Conservation (phyloP, 2,888 invertebrate genomes). For the Temnothorax unifasciatus region DNA sequence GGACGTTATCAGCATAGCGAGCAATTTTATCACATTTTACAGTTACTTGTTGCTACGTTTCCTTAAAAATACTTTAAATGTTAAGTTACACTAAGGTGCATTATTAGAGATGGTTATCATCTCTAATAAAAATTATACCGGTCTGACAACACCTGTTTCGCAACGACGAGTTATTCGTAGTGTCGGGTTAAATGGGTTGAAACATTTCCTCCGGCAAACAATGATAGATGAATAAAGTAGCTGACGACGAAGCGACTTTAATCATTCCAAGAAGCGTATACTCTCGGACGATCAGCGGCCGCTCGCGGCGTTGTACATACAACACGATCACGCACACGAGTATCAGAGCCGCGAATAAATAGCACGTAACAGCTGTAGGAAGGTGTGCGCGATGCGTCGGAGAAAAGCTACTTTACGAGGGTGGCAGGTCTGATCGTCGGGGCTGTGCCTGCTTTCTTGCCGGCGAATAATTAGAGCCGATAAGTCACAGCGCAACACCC, state of each 20-base stretch:
- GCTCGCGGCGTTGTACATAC: conserved; percentile 9
- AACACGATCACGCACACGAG: conserved; percentile 27
- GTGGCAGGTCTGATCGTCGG: conserved; percentile 75
- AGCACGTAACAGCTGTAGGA: conserved; percentile 36
- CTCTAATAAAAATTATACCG: neutral
- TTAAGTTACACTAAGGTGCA: neutral
- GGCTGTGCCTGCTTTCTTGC: conserved; percentile 78
- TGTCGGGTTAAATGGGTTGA: conserved; percentile 25
- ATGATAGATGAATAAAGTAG: conserved; percentile 37
- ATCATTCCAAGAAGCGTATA: conserved; percentile 14
- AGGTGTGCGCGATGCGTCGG: conserved; percentile 69
- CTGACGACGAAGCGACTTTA: conserved; percentile 35
- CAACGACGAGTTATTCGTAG: neutral
- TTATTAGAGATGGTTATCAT: neutral
- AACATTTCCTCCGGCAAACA: conserved; percentile 23
- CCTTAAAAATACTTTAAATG: neutral
- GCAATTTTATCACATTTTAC: neutral
- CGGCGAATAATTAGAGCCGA: conserved; percentile 85
- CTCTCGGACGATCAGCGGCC: conserved; percentile 24
- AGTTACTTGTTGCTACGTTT: conserved; percentile 5
- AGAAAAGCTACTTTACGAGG: conserved; percentile 80
- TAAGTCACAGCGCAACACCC: conserved; percentile 85
- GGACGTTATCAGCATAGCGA: neutral
- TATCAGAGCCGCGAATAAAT: conserved; percentile 40
- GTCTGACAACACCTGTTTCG: neutral